Percentiles rank a stretch among this genome's conserved stretches.
Conservation (phyloP, 2,113 vertebrate genomes). For the Manacus vitellinus region DNA sequence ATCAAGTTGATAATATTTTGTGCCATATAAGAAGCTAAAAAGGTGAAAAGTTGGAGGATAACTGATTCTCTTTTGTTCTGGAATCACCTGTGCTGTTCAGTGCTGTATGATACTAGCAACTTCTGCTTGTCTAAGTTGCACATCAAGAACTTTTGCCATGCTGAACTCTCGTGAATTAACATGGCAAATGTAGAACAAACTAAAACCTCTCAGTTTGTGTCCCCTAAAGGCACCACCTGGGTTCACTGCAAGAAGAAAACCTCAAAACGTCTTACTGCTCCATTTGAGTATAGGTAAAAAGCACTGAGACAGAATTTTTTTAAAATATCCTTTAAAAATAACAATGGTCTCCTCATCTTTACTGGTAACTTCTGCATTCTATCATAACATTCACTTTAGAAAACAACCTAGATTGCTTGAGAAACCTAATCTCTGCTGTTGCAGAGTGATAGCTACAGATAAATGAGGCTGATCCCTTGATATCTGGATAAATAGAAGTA, state of each 20-base stretch:
- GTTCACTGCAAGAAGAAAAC: background rate
- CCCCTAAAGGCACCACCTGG: background rate
- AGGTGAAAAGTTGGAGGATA: background rate
- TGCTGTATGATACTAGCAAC: background rate
- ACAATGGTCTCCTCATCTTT: background rate
- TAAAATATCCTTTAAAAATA: background rate
- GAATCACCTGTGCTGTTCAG: background rate
- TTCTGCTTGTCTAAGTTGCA: background rate
- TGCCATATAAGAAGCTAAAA: background rate
- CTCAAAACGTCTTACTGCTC: background rate
- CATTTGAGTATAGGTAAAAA: background rate
- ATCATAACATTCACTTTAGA: background rate
- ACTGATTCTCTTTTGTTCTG: background rate
- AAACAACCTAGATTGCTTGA: background rate
- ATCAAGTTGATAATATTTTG: background rate
- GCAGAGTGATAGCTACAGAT: background rate
- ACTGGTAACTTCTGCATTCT: background rate
- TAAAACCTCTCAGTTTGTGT: background rate
- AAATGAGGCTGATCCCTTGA: background rate
- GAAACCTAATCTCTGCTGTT: background rate
- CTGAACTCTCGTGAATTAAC: background rate
- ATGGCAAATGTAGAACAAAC: background rate
- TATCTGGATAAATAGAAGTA: background rate
- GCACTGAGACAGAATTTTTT: background rate
- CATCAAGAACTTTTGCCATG: background rate